These are phyloP conservation scores for Epizoanthus ramosus DNA, from an alignment of 92 coral and sea anemone species.

Conservation along the genomic window DNA sequence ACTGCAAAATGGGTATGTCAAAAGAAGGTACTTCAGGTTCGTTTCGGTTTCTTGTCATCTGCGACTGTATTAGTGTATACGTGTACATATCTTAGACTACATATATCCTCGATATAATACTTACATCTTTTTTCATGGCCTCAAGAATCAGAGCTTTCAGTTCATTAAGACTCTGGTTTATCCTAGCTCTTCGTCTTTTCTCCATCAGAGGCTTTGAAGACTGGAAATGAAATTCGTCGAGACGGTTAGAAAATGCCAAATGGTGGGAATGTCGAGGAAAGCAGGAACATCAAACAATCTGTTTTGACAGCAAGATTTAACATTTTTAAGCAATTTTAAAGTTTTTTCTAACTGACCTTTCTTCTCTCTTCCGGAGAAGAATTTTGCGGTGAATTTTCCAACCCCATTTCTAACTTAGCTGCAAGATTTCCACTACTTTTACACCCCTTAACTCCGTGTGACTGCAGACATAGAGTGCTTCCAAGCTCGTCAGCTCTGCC, in stretches of 20 bases:
- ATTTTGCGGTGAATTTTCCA: conserved; percentile 52
- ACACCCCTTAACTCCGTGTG: conserved; percentile 13
- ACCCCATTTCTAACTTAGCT: conserved; percentile 50
- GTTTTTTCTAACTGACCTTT: conserved; percentile 48
- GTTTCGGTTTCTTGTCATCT: background rate
- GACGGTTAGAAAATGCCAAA: too few relatives aligned
- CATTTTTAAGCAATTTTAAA: background rate
- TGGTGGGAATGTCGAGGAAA: too few relatives aligned
- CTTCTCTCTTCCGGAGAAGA: conserved; percentile 45
- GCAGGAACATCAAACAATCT: too few relatives aligned
- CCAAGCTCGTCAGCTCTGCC: background rate
- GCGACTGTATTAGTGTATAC: background rate
- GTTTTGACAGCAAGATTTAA: too few relatives aligned
- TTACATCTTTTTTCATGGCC: conserved; percentile 89
- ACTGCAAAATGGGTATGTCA: too few relatives aligned
- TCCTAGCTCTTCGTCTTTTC: conserved; percentile 80
- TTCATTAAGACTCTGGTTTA: conserved; percentile 81
- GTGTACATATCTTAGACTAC: conserved; percentile 26
- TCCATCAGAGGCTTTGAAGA: conserved; percentile 89
- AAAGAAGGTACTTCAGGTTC: background rate
- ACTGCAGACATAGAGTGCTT: background rate
- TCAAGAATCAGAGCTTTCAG: conserved; percentile 80
- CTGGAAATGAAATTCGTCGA: conserved; percentile 24
- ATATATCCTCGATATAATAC: conserved; percentile 63
- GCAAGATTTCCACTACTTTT: background rate